phyloP scores from a whole-genome alignment of 2,797 vertebrate genomes.

The Leptodactylus fallax region DNA sequence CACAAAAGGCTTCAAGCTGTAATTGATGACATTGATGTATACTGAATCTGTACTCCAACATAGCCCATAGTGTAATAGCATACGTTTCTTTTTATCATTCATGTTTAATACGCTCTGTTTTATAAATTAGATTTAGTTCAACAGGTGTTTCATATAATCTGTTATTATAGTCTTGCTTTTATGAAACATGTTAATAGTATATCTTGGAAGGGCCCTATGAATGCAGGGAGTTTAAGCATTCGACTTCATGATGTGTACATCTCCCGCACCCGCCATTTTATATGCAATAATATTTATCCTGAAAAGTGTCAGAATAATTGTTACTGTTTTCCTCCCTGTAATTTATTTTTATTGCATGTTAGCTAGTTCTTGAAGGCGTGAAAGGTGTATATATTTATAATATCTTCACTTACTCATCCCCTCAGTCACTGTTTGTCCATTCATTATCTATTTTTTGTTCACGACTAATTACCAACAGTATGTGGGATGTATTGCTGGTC shows the following conservation, averaged over 20 bases:
- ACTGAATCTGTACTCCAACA: too few relatives aligned
- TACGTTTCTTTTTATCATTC: too few relatives aligned
- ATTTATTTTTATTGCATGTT: neutral
- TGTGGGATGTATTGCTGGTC: neutral
- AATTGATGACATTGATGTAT: too few relatives aligned
- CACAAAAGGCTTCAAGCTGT: too few relatives aligned
- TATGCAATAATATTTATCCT: neutral
- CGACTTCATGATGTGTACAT: neutral
- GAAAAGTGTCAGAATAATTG: neutral
- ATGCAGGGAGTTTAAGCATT: neutral
- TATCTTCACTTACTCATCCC: neutral
- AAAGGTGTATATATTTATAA: neutral
- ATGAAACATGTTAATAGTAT: too few relatives aligned
- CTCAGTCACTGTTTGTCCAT: neutral
- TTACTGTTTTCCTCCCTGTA: neutral
- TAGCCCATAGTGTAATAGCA: too few relatives aligned
- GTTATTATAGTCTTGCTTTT: too few relatives aligned
- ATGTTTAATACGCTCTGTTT: too few relatives aligned
- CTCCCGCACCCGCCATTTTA: neutral
- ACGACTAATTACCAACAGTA: neutral
- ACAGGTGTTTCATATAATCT: too few relatives aligned
- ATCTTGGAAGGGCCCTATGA: too few relatives aligned
- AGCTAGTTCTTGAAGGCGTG: neutral
- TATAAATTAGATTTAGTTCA: too few relatives aligned
- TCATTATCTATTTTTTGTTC: too few relatives aligned